Percentiles rank a stretch among this genome's conserved stretches.
Conservation (phyloP, 2,797 vertebrate genomes). For the Bryconaethiops microstoma region DNA sequence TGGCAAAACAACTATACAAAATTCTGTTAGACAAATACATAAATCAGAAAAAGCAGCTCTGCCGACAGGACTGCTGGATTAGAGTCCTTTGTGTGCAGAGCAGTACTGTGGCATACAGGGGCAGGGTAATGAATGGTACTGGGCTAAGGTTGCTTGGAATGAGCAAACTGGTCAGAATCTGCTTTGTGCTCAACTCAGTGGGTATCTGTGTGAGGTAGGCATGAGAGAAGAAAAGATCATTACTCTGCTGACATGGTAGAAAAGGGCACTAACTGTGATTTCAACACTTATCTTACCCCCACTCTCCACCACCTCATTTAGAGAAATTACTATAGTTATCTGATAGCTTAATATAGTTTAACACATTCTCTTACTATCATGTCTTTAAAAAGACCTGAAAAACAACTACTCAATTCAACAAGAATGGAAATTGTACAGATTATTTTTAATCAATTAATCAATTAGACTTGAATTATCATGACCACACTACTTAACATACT, state of each 20-base stretch:
- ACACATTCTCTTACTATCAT: too few relatives aligned
- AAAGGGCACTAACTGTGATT: conserved; percentile 12
- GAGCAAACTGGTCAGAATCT: neutral
- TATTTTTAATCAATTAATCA: too few relatives aligned
- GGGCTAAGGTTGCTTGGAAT: neutral
- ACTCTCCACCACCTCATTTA: neutral
- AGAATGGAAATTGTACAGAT: too few relatives aligned
- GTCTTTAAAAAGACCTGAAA: neutral
- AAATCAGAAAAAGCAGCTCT: neutral
- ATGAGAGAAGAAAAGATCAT: conserved; percentile 16
- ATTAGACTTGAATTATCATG: too few relatives aligned
- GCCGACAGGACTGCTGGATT: neutral
- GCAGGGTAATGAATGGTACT: neutral
- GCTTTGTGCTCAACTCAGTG: neutral
- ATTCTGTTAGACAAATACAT: neutral
- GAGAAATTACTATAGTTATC: neutral
- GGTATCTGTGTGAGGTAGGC: neutral
- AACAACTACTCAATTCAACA: too few relatives aligned
- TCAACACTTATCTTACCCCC: neutral
- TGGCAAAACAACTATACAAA: neutral
- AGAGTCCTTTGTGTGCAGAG: neutral
- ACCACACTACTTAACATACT: too few relatives aligned
- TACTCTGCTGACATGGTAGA: neutral
- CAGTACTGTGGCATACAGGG: neutral
- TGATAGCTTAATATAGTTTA: too few relatives aligned